Percentiles rank a stretch among this genome's conserved stretches.
Evolutionary conservation across 2,888 invertebrate genomes (phyloP).

Genomic region (Eudasyphora cyanicolor): DNA sequence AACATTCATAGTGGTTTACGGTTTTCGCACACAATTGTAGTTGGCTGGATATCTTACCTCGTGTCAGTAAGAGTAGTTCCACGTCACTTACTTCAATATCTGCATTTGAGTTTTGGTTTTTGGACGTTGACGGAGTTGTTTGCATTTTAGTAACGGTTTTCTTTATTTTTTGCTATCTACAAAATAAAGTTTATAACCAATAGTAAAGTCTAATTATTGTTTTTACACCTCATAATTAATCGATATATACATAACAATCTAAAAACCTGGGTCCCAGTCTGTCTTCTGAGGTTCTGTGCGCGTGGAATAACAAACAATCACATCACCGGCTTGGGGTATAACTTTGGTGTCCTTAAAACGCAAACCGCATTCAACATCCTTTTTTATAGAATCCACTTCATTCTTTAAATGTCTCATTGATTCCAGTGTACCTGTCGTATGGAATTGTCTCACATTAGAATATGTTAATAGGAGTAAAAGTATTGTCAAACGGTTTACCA

Average conservation of each 20-base stretch:
- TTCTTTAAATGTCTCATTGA: conserved; percentile 95
- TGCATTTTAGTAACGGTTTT: conserved; percentile 53
- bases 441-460: conserved; percentile 44
- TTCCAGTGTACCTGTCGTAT: conserved; percentile 85
- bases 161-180: conserved; percentile 35
- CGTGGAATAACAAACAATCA: conserved; percentile 87
- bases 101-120: conserved; percentile 47
- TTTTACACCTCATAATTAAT: conserved; percentile 28
- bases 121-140: conserved; percentile 52
- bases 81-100: conserved; percentile 50
- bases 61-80: neutral
- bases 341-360: conserved; percentile 85
- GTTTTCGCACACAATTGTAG: conserved; percentile 33
- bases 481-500: conserved; percentile 81
- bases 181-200: conserved; percentile 34
- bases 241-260: conserved; percentile 68
- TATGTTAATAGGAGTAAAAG: neutral
- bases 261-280: conserved; percentile 94
- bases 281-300: conserved; percentile 84
- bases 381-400: conserved; percentile 91
- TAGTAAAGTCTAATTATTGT: conserved; percentile 51
- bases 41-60: conserved; percentile 35
- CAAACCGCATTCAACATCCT: conserved; percentile 94
- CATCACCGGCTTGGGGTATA: conserved; percentile 87
- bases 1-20: conserved; percentile 35